Evolutionary conservation across 2,113 vertebrate genomes (phyloP), one percentile per base, ranked within the genome.

Genomic region (Vicugna pacos): DNA sequence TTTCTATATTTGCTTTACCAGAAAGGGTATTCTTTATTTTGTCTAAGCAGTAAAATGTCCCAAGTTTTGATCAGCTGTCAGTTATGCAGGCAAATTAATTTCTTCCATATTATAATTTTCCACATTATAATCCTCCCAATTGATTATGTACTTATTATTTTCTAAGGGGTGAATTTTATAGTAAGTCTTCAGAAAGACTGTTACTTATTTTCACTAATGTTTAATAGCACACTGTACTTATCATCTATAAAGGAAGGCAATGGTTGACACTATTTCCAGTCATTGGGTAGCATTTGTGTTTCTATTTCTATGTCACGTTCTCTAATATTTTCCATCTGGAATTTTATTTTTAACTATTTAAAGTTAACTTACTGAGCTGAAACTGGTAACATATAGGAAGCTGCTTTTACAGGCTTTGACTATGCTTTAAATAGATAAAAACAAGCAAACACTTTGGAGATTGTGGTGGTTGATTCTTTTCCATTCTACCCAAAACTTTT

Each of bases 71-170:
- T 16, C 94, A 97, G 95, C 97, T 97, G 77, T 96, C 91, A 96
- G 88, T 91, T 97, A 94, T 93, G 15, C 87, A 85, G 56, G 84
- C 73, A 96, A 97, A 97, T 97, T 89, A 30, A 97, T 97, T 92
- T 95, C 93, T 97, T 96, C 79, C 13, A 2, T 93, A 96, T 97
- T 93, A 97, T 80, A 96, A 98, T 97, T 98, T 96, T 96, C 82
- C 77, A 96, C 82, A 93, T 89, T 81, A 17, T 91, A 97, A 70
- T 87, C 94, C 67, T 83, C 22, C 77, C 48, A 95, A 60, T 54
- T 96, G 92, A 88, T 77, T 83, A 6, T 86, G 82, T 72, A 87
- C 95, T 94, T 92, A 81, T 64, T 97, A 87, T 95, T 90, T 97
- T 97, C 92, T 93, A 92, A 97, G 89, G 67, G 42, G 93, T 87